Evolutionary conservation across 2,888 invertebrate species (phyloP).

Genomic region (Cephus pygmeus): DNA sequence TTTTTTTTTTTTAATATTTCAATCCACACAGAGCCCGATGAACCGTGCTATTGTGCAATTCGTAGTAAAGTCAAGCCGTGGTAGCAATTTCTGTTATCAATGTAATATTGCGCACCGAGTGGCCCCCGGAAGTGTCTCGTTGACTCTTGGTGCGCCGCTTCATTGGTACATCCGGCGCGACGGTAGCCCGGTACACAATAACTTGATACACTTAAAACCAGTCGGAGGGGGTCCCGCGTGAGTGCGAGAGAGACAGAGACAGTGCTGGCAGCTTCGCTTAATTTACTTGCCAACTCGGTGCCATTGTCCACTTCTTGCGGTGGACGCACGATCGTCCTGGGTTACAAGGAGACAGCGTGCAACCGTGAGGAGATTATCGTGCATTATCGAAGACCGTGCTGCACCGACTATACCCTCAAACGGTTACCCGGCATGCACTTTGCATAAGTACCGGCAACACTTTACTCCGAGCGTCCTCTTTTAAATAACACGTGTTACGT

Average conservation of each 20-base stretch:
- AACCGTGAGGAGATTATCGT: not conserved
- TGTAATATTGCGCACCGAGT: conserved; percentile 51
- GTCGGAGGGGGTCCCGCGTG: conserved; percentile 27
- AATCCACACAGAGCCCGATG: not conserved
- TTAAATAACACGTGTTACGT: not conserved
- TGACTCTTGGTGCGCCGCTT: conserved; percentile 58
- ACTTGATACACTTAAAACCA: conserved; percentile 53
- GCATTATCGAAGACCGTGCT: not conserved
- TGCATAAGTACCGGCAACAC: not conserved
- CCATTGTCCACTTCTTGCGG: not conserved
- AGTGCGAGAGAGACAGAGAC: not conserved
- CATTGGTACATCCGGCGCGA: conserved; percentile 63
- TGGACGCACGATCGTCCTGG: not conserved
- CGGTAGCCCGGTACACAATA: conserved; percentile 51
- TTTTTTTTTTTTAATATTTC: not conserved
- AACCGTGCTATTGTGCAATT: not conserved
- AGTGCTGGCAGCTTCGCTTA: not conserved
- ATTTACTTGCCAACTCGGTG: not conserved
- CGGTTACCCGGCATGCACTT: not conserved
- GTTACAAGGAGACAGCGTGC: not conserved
- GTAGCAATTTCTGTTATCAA: conserved; percentile 57
- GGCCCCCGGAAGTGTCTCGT: conserved; percentile 63
- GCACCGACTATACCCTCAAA: not conserved
- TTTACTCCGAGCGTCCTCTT: not conserved
- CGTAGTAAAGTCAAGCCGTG: not conserved